Evolutionary conservation across 2,888 invertebrate genomes (phyloP).

Genomic region (Melitaea athalia): DNA sequence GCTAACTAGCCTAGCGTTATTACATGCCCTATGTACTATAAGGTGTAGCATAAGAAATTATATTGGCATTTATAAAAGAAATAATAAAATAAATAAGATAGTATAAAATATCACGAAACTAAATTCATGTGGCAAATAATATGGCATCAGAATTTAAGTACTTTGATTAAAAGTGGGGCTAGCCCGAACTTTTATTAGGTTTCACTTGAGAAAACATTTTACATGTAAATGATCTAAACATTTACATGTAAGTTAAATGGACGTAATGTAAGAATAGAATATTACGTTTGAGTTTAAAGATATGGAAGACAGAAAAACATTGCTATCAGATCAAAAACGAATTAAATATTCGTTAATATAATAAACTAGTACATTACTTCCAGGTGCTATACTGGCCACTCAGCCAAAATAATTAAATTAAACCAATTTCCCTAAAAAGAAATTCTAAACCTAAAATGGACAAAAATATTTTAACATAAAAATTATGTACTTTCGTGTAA

Average conservation of each 20-base stretch:
- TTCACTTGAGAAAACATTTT: constrained; percentile 14
- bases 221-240: neutral
- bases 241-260: constrained; percentile 14
- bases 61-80: constrained; percentile 63
- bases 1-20: constrained; percentile 73
- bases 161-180: constrained; percentile 65
- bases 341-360: constrained; percentile 54
- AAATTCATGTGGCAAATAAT: constrained; percentile 80
- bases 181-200: constrained; percentile 48
- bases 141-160: constrained; percentile 81
- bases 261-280: constrained; percentile 14
- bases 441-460: constrained; percentile 72
- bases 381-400: constrained; percentile 66
- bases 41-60: constrained; percentile 56
- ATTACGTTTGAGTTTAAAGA: constrained; percentile 35
- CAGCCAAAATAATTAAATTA: constrained; percentile 64
- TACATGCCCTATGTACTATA: constrained; percentile 65
- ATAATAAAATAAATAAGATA: constrained; percentile 68
- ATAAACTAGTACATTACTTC: constrained; percentile 56
- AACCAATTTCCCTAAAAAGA: constrained; percentile 71
- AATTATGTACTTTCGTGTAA: constrained; percentile 70
- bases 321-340: constrained; percentile 73
- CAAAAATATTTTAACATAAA: constrained; percentile 59
- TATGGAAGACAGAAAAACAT: constrained; percentile 80
- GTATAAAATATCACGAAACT: constrained; percentile 77